Evolutionary conservation across 2,888 invertebrate genomes (phyloP).

Genomic region (Sympetrum striolatum): DNA sequence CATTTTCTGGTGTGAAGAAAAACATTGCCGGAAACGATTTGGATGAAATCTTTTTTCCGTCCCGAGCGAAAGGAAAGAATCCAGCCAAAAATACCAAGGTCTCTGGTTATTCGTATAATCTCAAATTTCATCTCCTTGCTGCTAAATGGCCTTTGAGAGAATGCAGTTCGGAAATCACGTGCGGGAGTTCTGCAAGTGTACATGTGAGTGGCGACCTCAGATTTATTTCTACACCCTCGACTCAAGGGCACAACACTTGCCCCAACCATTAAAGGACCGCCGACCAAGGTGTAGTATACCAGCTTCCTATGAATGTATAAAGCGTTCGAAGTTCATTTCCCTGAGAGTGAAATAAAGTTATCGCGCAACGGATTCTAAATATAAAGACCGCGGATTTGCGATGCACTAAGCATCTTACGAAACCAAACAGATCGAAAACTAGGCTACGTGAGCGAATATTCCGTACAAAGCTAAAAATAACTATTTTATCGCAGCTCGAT

Average conservation of each 20-base stretch:
- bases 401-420: background rate
- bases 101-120: background rate
- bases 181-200: background rate
- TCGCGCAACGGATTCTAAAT: background rate
- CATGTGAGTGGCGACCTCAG: background rate
- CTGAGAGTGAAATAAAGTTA: background rate
- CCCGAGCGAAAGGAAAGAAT: background rate
- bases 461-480: too few species aligned
- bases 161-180: background rate
- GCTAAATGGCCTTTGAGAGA: constrained; percentile 16
- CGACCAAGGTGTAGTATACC: background rate
- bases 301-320: too few species aligned
- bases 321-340: background rate
- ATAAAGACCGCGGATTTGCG: background rate
- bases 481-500: too few species aligned
- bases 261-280: background rate
- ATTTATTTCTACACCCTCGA: background rate
- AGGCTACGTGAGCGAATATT: too few species aligned
- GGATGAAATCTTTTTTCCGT: background rate
- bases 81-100: background rate
- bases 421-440: background rate
- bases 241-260: background rate
- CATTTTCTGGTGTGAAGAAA: background rate
- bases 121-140: background rate
- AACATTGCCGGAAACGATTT: background rate